phyloP scores from a whole-genome alignment of 1,140 invertebrate species.

The Probaryconus sp. region DNA sequence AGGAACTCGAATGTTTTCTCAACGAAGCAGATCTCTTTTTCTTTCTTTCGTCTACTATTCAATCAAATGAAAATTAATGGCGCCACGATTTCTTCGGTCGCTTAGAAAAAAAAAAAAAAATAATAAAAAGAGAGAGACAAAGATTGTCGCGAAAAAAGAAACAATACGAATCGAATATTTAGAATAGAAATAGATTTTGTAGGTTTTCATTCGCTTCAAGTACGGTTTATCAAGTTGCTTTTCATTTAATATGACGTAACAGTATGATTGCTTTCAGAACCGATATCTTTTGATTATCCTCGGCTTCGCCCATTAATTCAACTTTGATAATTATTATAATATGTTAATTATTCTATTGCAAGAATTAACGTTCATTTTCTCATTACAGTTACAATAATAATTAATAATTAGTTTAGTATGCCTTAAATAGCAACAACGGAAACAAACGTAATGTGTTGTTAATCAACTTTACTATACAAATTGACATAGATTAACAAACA shows the following conservation, averaged over 20 bases:
- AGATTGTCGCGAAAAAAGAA: too few relatives aligned
- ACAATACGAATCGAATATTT: not conserved
- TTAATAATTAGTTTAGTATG: too few relatives aligned
- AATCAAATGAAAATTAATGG: slow-evolving; percentile 34
- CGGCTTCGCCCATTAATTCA: too few relatives aligned
- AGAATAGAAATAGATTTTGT: slow-evolving; percentile 12
- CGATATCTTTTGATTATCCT: not conserved
- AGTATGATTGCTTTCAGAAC: not conserved
- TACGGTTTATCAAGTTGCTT: not conserved
- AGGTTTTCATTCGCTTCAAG: slow-evolving; percentile 3
- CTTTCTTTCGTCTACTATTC: slow-evolving; percentile 7
- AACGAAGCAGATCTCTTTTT: slow-evolving; percentile 17
- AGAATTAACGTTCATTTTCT: too few relatives aligned
- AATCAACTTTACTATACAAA: not conserved
- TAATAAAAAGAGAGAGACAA: not conserved
- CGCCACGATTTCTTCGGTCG: slow-evolving; percentile 2
- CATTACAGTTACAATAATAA: too few relatives aligned
- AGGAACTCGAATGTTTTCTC: slow-evolving; percentile 33
- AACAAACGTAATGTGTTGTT: too few relatives aligned
- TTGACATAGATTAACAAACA: too few relatives aligned
- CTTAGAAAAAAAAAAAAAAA: slow-evolving; percentile 2
- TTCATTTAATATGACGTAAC: not conserved
- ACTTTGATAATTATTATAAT: too few relatives aligned
- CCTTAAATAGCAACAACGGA: too few relatives aligned
- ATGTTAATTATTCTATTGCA: too few relatives aligned